Conservation (phyloP, 2,888 invertebrate species). For the Caenorhabditis sp. region DNA sequence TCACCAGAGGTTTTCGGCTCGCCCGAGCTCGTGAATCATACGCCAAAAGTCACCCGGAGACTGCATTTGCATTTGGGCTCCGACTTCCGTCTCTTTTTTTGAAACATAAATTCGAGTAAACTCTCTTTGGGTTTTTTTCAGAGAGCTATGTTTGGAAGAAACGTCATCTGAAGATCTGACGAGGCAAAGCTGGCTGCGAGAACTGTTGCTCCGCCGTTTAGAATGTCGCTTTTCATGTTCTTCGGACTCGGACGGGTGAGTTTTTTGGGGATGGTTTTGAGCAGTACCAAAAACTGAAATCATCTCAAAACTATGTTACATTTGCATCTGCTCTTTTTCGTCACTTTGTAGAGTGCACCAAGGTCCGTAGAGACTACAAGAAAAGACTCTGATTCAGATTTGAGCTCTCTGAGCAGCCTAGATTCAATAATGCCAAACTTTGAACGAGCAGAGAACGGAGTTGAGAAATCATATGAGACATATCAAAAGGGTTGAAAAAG, state of each 20-base stretch:
- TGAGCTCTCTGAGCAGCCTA: too few species aligned
- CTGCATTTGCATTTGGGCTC: slow-evolving; percentile 40
- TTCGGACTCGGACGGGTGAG: slow-evolving; percentile 52
- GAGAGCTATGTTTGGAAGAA: not conserved
- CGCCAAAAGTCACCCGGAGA: slow-evolving; percentile 45
- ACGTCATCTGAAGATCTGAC: slow-evolving; percentile 3
- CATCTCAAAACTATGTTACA: too few species aligned
- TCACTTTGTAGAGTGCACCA: too few species aligned
- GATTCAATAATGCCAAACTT: too few species aligned
- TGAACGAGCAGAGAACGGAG: too few species aligned
- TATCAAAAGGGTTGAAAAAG: too few species aligned
- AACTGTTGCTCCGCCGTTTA: slow-evolving; percentile 36
- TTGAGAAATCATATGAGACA: too few species aligned
- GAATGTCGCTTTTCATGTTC: slow-evolving; percentile 54
- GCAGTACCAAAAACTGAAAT: too few species aligned
- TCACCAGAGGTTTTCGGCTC: slow-evolving; percentile 35
- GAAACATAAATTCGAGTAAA: slow-evolving; percentile 9
- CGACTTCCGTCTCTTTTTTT: slow-evolving; percentile 20
- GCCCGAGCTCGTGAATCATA: slow-evolving; percentile 49
- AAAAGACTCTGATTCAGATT: too few species aligned
- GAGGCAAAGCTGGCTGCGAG: slow-evolving; percentile 30
- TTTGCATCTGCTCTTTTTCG: too few species aligned
- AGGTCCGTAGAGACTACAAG: too few species aligned
- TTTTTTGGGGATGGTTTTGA: too few species aligned
- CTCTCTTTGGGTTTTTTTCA: slow-evolving; percentile 7